Percentiles rank a stretch among this genome's conserved stretches.
Evolutionary conservation across 2,113 vertebrate genomes (phyloP).

Genomic region (Eclectus roratus): DNA sequence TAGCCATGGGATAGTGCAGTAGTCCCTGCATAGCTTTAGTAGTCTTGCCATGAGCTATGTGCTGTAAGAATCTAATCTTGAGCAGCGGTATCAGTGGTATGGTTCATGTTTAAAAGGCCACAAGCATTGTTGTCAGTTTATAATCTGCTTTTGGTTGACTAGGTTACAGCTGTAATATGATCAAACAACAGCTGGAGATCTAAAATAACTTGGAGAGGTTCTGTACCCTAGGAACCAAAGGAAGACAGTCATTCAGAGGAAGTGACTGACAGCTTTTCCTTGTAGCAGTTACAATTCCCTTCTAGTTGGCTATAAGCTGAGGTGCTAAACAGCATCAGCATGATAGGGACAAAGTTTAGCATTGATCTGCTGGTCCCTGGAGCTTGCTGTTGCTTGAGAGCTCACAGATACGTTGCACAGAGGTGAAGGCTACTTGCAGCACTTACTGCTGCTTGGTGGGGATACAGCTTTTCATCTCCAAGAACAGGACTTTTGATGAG

Average conservation of each 20-base stretch:
- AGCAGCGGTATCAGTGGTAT: background rate
- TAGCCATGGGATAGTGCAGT: background rate
- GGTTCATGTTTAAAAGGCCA: background rate
- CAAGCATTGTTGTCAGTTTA: conserved; percentile 5
- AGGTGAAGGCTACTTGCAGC: background rate
- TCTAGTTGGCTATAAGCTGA: background rate
- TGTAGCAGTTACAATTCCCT: background rate
- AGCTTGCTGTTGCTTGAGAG: background rate
- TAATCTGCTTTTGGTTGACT: conserved; percentile 37
- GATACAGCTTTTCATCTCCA: background rate
- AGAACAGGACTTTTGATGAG: background rate
- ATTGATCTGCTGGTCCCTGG: background rate
- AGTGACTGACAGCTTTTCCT: background rate
- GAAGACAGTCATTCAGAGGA: background rate
- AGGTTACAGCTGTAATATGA: conserved; percentile 54
- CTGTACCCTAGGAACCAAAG: background rate
- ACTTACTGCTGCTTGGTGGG: background rate
- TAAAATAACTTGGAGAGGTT: conserved; percentile 15
- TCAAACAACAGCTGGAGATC: conserved; percentile 43
- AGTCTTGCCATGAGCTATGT: background rate
- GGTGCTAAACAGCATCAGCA: background rate
- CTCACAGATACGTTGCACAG: fast-evolving
- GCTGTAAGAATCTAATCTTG: background rate
- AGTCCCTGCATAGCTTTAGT: background rate
- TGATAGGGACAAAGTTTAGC: background rate